phyloP scores from a whole-genome alignment of 2,113 vertebrate species.

The Aspidoscelis tigris region DNA sequence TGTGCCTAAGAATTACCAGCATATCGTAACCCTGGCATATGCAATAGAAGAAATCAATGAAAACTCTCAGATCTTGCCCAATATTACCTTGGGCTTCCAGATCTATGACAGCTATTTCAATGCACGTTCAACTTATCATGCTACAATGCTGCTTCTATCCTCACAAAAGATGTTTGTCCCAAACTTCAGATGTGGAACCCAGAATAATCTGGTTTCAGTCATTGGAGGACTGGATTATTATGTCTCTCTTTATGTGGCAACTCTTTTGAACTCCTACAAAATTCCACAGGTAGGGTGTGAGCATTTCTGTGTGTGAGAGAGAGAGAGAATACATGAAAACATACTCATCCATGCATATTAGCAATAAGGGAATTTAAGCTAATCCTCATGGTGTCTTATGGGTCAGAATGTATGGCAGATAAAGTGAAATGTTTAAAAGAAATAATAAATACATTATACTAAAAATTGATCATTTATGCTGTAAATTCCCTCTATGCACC shows the following conservation, averaged over 20 bases:
- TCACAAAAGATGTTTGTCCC: background rate
- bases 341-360: too few species aligned
- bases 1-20: constrained; percentile 9
- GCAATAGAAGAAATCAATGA: constrained; percentile 16
- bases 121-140: background rate
- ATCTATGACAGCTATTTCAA: constrained; percentile 9
- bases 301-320: too few species aligned
- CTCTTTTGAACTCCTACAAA: background rate
- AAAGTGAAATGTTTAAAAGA: too few species aligned
- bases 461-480: too few species aligned
- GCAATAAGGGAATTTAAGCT: too few species aligned
- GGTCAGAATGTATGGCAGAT: too few species aligned
- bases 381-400: too few species aligned
- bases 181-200: background rate
- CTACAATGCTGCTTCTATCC: background rate
- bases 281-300: constrained; percentile 4
- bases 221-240: background rate
- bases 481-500: too few species aligned
- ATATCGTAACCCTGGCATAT: constrained; percentile 4
- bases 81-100: constrained; percentile 7
- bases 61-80: background rate
- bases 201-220: background rate
- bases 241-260: constrained; percentile 2
- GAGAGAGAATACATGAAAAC: too few species aligned
- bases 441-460: too few species aligned